Conservation (phyloP, 2,113 vertebrate species). For the Hypocryptadius cinnamomeus region DNA sequence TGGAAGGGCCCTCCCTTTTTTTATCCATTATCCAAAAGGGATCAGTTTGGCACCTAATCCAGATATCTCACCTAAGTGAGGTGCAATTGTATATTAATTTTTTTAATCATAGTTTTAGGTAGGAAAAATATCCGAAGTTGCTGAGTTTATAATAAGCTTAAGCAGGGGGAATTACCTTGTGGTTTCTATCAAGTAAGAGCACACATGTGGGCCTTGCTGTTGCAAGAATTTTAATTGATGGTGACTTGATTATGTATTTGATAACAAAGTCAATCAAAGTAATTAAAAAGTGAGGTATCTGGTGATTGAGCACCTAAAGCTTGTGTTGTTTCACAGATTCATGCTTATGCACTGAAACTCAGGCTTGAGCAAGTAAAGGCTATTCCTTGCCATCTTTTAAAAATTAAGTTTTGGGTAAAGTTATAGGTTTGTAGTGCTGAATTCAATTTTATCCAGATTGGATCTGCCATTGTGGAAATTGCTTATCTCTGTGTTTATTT, state of each 20-base stretch:
- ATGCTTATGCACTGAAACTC: background rate
- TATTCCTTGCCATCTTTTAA: background rate
- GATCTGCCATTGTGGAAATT: background rate
- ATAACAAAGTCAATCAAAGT: background rate
- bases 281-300: background rate
- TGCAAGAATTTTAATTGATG: background rate
- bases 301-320: background rate
- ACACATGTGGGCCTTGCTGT: background rate
- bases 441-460: conserved; percentile 28
- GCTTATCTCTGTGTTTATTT: background rate
- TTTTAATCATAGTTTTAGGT: background rate
- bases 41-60: background rate
- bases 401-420: background rate
- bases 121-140: background rate
- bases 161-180: background rate
- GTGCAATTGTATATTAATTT: background rate
- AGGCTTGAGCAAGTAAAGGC: background rate
- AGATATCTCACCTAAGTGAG: background rate
- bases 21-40: background rate
- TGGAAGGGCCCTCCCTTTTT: background rate
- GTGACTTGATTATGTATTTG: background rate
- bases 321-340: background rate
- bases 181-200: background rate
- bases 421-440: background rate
- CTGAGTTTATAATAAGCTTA: background rate